Evolutionary conservation across 1,140 invertebrate genomes (phyloP).

Genomic region (Drosophila saltans): DNA sequence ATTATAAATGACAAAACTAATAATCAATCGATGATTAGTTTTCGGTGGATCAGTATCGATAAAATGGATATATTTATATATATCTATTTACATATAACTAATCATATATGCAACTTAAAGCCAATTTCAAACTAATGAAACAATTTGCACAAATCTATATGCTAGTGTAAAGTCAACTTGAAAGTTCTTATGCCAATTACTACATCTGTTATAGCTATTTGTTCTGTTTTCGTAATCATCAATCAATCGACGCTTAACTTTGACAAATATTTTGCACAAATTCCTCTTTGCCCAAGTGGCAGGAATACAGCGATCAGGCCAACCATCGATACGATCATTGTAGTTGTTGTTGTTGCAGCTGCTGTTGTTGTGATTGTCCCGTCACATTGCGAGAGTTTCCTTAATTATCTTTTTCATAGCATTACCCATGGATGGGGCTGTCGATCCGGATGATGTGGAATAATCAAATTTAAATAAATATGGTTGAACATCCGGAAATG

Average conservation of each 20-base stretch:
- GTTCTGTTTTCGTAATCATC: background rate
- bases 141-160: background rate
- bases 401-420: conserved; percentile 95
- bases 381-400: conserved; percentile 91
- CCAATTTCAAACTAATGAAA: background rate
- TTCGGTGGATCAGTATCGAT: conserved; percentile 8
- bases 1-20: background rate
- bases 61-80: conserved; percentile 17
- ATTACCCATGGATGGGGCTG: conserved; percentile 90
- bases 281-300: background rate
- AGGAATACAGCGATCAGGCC: background rate
- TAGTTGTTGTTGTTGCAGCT: background rate
- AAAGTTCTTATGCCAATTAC: background rate
- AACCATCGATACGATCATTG: background rate
- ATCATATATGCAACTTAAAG: background rate
- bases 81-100: background rate
- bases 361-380: conserved; percentile 15
- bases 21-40: background rate
- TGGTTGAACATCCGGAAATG: conserved; percentile 95
- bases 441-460: conserved; percentile 87
- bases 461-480: conserved; percentile 96
- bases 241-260: background rate
- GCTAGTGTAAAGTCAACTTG: background rate
- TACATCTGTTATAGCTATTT: background rate
- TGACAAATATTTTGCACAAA: conserved; percentile 1